These are phyloP conservation scores for Drosophila ficusphila DNA, from an alignment of 1,140 invertebrate species.

Conservation along the genomic window DNA sequence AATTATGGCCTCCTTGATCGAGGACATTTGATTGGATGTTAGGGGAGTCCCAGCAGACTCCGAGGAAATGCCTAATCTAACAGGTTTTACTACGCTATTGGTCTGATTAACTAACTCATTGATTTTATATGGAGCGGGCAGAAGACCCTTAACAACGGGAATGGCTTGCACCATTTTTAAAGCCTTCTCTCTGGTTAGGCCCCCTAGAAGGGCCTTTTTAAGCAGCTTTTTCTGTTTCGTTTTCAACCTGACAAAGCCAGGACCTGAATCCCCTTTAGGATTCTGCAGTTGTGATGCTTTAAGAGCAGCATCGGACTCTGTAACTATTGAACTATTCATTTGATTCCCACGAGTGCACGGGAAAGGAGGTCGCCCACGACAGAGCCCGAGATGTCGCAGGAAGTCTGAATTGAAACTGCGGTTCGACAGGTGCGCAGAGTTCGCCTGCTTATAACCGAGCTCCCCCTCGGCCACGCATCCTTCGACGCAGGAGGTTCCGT, in stretches of 20 bases:
- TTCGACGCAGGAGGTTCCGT: neutral
- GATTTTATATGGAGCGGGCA: neutral
- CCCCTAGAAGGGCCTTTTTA: neutral
- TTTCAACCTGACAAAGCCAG: conserved; percentile 1
- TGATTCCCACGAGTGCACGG: conserved; percentile 9
- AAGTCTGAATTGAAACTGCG: conserved; percentile 6
- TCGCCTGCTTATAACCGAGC: neutral
- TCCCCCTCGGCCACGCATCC: conserved; percentile 12
- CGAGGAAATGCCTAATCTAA: neutral
- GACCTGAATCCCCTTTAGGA: neutral
- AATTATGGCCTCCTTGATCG: neutral
- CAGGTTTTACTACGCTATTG: neutral
- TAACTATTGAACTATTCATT: neutral
- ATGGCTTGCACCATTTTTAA: neutral
- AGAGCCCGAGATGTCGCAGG: conserved; percentile 6
- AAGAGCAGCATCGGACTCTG: conserved; percentile 1
- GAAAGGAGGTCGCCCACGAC: conserved; percentile 5
- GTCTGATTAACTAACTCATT: too few relatives aligned
- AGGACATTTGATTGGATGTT: neutral
- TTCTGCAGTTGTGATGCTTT: neutral
- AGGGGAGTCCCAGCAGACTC: neutral
- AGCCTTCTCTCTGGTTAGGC: neutral
- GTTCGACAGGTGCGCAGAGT: conserved; percentile 10
- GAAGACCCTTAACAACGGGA: neutral
- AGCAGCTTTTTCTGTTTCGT: neutral